Evolutionary conservation across 2,797 vertebrate genomes (phyloP), one percentile per base, ranked within the genome.

Genomic region (Trachops cirrhosus): DNA sequence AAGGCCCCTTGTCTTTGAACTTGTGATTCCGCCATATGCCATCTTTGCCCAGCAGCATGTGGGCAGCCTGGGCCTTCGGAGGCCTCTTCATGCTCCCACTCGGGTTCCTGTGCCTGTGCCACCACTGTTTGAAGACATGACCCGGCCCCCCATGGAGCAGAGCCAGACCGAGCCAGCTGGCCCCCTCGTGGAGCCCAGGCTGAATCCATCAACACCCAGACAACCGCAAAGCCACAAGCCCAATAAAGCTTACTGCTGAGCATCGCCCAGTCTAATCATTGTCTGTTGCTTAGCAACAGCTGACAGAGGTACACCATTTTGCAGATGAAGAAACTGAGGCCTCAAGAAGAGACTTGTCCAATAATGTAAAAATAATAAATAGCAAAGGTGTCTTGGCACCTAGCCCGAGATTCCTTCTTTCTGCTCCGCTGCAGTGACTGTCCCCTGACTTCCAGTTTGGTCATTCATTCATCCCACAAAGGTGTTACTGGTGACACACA

Each of bases 241-340:
- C 21, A 18, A 29, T 0, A 37, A 14, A 7, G 48, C 41, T 41
- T 4, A n/a, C 19, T 15, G 78, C 44, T 0, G 0, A 26, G 21
- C 29, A 39, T 24, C 6, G 0, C 46, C 39, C 39, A 50, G 15
- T 14, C 48, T n/a, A 7, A 5, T 3, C 11, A 6, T 2, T 37
- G 48, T n/a, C 88, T 50, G 48, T 71, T 50, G 29, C 9, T 6
- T 18, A 59, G 54, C 68, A 37, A 44, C 26, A 59, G 57, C 39
- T 84, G 85, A 79, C 79, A 19, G 37, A 70, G 5, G 34, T 21
- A 48, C 29, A 46, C 34, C 52, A 4, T 24, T 75, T 79, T 59
- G 48, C 39, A 89, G 85, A 48, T 2, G 52, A 88, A 18, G 48
- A 93, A 91, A 64, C 52, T 22, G 75, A 94, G 37, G 3, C 19